Conservation (phyloP, 1,140 invertebrate genomes). For the Antheraea mylitta region DNA sequence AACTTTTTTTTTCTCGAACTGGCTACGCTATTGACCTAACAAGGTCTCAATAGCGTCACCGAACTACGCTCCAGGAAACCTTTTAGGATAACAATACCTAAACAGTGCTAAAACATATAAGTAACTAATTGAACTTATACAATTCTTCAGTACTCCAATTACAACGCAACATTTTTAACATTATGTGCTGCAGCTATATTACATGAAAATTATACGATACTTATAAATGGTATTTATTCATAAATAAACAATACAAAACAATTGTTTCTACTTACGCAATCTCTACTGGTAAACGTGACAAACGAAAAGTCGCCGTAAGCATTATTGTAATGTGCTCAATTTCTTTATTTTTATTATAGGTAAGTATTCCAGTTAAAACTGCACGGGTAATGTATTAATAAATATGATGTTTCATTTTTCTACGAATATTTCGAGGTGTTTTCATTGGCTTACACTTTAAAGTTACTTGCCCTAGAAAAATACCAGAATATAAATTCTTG, state of each 20-base stretch:
- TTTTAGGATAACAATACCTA: too few relatives aligned
- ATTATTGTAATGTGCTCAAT: slow-evolving; percentile 12
- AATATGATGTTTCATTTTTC: neutral
- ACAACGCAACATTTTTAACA: too few relatives aligned
- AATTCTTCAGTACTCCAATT: too few relatives aligned
- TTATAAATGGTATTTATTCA: neutral
- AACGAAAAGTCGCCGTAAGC: slow-evolving; percentile 20
- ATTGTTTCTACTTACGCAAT: slow-evolving; percentile 17
- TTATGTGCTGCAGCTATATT: neutral
- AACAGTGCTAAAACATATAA: too few relatives aligned
- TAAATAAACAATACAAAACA: slow-evolving; percentile 7
- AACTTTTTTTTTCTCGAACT: too few relatives aligned
- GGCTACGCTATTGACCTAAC: too few relatives aligned
- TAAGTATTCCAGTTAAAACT: neutral
- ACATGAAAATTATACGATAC: neutral
- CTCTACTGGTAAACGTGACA: slow-evolving; percentile 13
- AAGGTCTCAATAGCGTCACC: too few relatives aligned
- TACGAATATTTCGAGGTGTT: neutral
- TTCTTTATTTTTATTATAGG: neutral
- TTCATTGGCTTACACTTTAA: neutral
- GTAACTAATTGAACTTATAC: too few relatives aligned
- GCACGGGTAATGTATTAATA: neutral
- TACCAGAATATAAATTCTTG: neutral
- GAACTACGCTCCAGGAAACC: too few relatives aligned
- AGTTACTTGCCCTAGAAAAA: neutral